A percentile compares a stretch with the other conserved stretches of the same genome.
These are phyloP conservation scores for Cremastinae sp. DNA, from an alignment of 2,888 invertebrate genomes.

Conservation along the genomic window DNA sequence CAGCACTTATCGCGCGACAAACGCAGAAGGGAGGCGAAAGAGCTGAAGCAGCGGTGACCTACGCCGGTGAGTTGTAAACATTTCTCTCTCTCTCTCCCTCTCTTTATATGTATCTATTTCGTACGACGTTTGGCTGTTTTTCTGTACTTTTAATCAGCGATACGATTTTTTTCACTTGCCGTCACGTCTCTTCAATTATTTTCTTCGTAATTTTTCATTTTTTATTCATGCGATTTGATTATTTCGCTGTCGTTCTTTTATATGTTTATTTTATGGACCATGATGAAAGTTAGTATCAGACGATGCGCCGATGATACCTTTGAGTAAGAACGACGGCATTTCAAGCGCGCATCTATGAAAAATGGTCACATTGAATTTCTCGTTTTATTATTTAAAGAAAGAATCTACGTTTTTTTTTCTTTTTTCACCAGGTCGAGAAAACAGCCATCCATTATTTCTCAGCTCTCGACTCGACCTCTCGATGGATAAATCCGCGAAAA, in stretches of 20 bases:
- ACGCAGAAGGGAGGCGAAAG: not conserved
- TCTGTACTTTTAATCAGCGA: conserved; percentile 56
- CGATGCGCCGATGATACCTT: not conserved
- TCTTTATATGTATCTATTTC: no score
- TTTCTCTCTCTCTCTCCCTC: conserved; percentile 15
- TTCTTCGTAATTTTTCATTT: not conserved
- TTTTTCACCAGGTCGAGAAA: conserved; percentile 40
- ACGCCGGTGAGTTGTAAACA: conserved; percentile 20
- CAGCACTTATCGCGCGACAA: not conserved
- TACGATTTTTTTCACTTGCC: not conserved
- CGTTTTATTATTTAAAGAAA: conserved; percentile 73
- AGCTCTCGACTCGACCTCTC: conserved; percentile 65
- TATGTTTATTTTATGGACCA: conserved; percentile 7
- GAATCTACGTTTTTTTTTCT: conserved; percentile 1
- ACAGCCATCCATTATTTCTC: conserved; percentile 74
- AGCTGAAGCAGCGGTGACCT: not conserved
- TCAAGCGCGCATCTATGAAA: conserved; percentile 2
- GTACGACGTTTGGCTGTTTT: conserved; percentile 54
- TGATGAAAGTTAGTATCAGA: not conserved
- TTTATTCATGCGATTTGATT: conserved; percentile 16
- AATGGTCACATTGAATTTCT: conserved; percentile 40
- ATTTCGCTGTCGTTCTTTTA: conserved; percentile 4
- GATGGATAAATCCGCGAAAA: conserved; percentile 76
- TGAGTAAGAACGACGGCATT: not conserved
- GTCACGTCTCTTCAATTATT: not conserved